Evolutionary conservation across 1,140 invertebrate species (phyloP), one percentile per base, ranked within the genome.

Genomic region (Saccostrea glomerata): DNA sequence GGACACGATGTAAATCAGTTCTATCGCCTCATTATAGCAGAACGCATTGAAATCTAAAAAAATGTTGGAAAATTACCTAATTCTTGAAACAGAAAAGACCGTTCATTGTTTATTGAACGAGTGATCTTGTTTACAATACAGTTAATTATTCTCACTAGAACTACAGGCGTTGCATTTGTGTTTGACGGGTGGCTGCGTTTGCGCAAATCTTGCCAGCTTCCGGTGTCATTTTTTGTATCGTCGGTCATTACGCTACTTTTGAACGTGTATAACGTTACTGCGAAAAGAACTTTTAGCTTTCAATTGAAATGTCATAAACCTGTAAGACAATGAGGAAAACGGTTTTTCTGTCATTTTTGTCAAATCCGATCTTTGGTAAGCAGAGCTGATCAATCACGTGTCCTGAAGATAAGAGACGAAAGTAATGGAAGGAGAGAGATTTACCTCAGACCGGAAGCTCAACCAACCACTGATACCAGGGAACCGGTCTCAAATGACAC

Each of bases 271-370:
- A 77, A 77, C 25, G 25, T 77, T 77, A 77, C 70, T 77, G 4
- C 70, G 70, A 25, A 77, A 77, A 77, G 70, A 36, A 77, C 70
- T 77, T 77, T 77, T 36, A 11, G 25, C 70, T 77, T 77, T 77
- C 70, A 77, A 77, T 77, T 77, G 70, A 77, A 77, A 77, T 77
- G 70, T 77, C 70, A 77, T 77, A 77, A 77, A 77, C 25, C 70
- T 36, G 30, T 40, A 30, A 25, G 25, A 30, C 70, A 77, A 77
- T 77, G 70, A 23, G 30, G 13, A 77, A 77, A 77, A 77, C 70
- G 25, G 30, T 25, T 77, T 77, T 25, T 77, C 70, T 77, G 70
- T 77, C 70, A 77, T 77, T 77, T 77, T 77, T 77, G 70, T 77
- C 70, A 77, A 77, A 77, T 77, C 70, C 70, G 30, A 77, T 77